Base-by-base conservation (phyloP, 2,113 vertebrate species). In the Tenebrosternarchus preto region DNA sequence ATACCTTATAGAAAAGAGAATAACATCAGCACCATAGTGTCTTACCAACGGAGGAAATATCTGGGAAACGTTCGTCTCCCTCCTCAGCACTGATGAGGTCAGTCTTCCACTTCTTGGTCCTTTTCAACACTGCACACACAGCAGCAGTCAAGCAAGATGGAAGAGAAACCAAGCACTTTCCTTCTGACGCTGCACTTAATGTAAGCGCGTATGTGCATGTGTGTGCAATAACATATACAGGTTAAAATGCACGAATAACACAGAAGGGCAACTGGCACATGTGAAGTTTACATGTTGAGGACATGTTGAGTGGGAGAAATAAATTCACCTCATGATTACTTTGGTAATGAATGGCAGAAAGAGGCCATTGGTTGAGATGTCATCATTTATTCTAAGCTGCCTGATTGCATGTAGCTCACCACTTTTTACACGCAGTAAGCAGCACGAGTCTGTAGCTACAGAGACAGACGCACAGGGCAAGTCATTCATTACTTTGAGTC, bases 31-130 rank as follows among this genome's bases (percentile, higher is more conserved):
- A 50, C 3, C 4, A 33, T 4, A 25, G 24, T 27, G 9, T 87
- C 95, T 97, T 91, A 99, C 98, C 96, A 7, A 95, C 94, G 0
- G 96, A 98, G 67, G 97, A 96, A 84, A 98, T 94, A 86, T 99
- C 98, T 4, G 94, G 92, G 19, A 97, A 96, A 80, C 95, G 94
- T 88, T 98, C 96, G 64, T 96, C 96, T 0, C 96, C 97, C 86
- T 98, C 97, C 91, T 98, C 97, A 0, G 96, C 95, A 0, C 94
- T 92, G 80, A 98, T 98, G 77, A 98, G 93, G 88, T 98, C 98
- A 0, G 94, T 96, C 82, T 96, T 95, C 89, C 96, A 95, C 89
- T 95, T 99, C 90, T 95, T 98, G 33, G 68, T 85, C 88, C 96
- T 93, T 92, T 98, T 98, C 92, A 99, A 84, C 85, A 97, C 98